Evolutionary conservation across 1,140 invertebrate species (phyloP), one percentile per base, ranked within the genome.

Genomic region (Oppia nitens): DNA sequence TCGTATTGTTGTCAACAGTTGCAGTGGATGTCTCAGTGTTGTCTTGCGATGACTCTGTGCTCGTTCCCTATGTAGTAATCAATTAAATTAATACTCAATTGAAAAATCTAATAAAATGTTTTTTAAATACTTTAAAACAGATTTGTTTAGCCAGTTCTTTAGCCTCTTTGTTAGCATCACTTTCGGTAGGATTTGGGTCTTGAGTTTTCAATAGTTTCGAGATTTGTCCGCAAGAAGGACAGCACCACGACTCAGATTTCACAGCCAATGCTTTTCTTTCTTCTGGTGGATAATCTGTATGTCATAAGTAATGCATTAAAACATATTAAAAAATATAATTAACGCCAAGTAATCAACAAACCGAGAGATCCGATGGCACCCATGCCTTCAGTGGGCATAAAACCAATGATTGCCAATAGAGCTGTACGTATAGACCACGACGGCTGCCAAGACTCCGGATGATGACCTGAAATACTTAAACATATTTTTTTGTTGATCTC

Each of bases 371-470:
- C 91, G 60, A 95, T 86, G 2, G 89, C 90, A 14, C 88, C 88
- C 66, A 81, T 81, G 48, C 84, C 84, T 55, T 81, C 78, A 26
- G 87, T 88, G 6, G 89, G 89, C 87, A 97, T 92, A 70, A 96
- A 96, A 11, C 85, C 85, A 61, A 95, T 93, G 23, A 97, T 75
- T 23, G 91, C 92, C 51, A 95, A 72, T 29, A 96, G 71, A 29
- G 91, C 91, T 51, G 92, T 97, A 59, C 92, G 77, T 62, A 96
- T 77, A 53, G 89, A 93, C 92, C 91, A 96, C 17, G 87, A 91
- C 49, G 91, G 91, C 67, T 91, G 86, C 92, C 92, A 97, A 17
- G 87, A 91, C 73, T 96, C 92, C 17, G 92, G 92, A 74, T 97
- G 92, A 74, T 94, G 83, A n/a, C 88, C 89, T 64, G 90, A 95